phyloP scores from a whole-genome alignment of 2,113 vertebrate species.

The Bettongia penicillata region DNA sequence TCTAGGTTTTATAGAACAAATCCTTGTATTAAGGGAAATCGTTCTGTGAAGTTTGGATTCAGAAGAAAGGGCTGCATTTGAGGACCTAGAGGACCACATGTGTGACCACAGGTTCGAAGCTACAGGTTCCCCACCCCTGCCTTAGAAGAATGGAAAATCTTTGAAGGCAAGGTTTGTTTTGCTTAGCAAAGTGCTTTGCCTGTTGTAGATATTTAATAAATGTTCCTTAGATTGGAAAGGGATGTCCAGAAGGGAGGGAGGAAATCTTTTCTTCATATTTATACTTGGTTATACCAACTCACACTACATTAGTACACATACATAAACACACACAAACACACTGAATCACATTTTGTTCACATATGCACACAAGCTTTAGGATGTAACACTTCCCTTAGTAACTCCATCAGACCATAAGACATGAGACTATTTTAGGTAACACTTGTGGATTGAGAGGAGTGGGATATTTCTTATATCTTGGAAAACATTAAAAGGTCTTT shows the following conservation, averaged over 20 bases:
- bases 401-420: background rate
- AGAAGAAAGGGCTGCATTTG: too few relatives aligned
- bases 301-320: background rate
- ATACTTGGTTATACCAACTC: background rate
- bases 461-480: slow-evolving; percentile 37
- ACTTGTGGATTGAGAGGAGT: background rate
- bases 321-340: background rate
- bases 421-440: slow-evolving; percentile 30
- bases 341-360: background rate
- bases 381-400: background rate
- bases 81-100: too few relatives aligned
- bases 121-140: too few relatives aligned
- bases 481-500: slow-evolving; percentile 40
- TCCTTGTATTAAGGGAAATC: too few relatives aligned
- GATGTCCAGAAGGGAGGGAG: background rate
- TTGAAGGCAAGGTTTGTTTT: background rate
- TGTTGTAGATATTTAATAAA: background rate
- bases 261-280: background rate
- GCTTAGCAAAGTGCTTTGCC: background rate
- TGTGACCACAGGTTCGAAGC: too few relatives aligned
- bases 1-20: too few relatives aligned
- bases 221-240: background rate
- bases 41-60: too few relatives aligned
- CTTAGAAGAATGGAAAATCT: background rate
- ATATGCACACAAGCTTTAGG: background rate